Conservation (phyloP, 1,140 invertebrate species). For the Triops cancriformis region DNA sequence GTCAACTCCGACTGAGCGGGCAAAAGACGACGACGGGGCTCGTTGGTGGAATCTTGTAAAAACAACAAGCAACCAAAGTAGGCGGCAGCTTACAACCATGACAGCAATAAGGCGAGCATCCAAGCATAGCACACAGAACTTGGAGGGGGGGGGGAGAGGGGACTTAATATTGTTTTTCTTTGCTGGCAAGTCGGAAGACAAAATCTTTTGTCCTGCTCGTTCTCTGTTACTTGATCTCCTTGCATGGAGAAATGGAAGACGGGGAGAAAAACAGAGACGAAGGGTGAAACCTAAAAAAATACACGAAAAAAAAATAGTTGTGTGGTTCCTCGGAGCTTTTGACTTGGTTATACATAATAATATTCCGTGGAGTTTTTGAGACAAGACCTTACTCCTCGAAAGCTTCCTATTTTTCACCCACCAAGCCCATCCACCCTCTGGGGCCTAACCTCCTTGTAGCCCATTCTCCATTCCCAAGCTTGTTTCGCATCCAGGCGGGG, state of each 20-base stretch:
- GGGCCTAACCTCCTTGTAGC: background rate
- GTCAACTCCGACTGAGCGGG: conserved; percentile 7
- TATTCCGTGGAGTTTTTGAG: background rate
- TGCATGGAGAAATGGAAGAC: too few species aligned
- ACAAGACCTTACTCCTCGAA: background rate
- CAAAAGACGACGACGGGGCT: background rate
- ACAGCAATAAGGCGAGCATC: conserved; percentile 2
- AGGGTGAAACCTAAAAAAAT: too few species aligned
- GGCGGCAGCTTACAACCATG: conserved; percentile 12
- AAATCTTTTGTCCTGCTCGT: background rate
- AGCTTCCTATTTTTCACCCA: background rate
- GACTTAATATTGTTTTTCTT: conserved; percentile 7
- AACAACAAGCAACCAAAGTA: background rate
- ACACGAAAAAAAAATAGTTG: too few species aligned
- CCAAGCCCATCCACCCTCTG: too few species aligned
- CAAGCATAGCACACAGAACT: background rate
- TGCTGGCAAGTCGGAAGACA: background rate
- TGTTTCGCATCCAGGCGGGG: background rate
- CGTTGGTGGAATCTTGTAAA: background rate
- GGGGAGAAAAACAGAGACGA: too few species aligned
- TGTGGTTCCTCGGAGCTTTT: background rate
- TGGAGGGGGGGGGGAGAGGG: too few species aligned
- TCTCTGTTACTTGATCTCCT: background rate
- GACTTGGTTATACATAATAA: conserved; percentile 6
- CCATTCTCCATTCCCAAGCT: background rate